phyloP scores from a whole-genome alignment of 2,797 vertebrate genomes.

The Iguana delicatissima region DNA sequence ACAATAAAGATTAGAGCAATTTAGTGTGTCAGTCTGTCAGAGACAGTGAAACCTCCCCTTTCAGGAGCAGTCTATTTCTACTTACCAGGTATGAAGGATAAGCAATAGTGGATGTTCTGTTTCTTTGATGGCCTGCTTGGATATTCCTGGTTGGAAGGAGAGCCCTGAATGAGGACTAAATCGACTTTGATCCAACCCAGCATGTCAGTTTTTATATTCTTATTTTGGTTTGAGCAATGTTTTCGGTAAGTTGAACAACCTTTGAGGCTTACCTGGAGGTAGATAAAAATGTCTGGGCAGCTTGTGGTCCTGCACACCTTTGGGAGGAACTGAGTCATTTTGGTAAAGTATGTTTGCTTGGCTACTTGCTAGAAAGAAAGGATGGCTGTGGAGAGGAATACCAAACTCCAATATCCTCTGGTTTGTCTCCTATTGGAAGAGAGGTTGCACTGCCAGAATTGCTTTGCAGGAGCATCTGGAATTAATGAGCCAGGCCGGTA shows the following conservation, averaged over 20 bases:
- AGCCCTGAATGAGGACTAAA: not conserved
- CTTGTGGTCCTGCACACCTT: conserved; percentile 58
- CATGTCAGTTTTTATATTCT: not conserved
- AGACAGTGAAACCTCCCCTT: not conserved
- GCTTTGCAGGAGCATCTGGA: conserved; percentile 78
- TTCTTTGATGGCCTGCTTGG: not conserved
- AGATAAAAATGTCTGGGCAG: not conserved
- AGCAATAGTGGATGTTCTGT: not conserved
- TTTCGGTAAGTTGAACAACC: not conserved
- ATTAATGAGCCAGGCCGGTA: conserved; percentile 83
- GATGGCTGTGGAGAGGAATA: conserved; percentile 62
- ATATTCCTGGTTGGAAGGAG: not conserved
- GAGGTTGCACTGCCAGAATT: conserved; percentile 51
- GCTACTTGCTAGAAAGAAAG: conserved; percentile 58
- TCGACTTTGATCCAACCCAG: not conserved
- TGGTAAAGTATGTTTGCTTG: not conserved
- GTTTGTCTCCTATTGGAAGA: conserved; percentile 62
- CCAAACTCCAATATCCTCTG: conserved; percentile 63
- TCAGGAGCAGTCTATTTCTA: not conserved
- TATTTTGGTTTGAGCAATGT: not conserved
- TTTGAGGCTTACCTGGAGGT: too few relatives aligned
- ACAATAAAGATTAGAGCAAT: not conserved
- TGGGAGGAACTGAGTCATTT: conserved; percentile 43
- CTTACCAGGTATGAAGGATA: too few relatives aligned
- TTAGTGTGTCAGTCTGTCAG: not conserved